A percentile compares a stretch with the other conserved stretches of the same genome.
Evolutionary conservation across 1,140 invertebrate genomes (phyloP).

Genomic region (Megalonaias nervosa): DNA sequence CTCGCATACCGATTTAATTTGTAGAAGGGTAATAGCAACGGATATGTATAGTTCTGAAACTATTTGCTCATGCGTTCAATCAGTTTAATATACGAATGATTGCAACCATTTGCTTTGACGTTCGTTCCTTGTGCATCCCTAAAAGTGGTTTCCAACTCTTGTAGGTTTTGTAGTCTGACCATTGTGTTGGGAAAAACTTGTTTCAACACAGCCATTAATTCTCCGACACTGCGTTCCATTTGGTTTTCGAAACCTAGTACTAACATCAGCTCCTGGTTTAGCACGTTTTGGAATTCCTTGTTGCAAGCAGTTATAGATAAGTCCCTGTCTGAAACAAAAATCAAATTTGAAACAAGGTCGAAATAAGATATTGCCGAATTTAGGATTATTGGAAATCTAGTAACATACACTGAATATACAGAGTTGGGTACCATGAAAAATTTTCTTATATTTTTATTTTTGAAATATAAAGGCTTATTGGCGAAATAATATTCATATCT

Average conservation of each 20-base stretch:
- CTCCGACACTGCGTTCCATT: conserved; percentile 43
- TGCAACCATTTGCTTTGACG: conserved; percentile 15
- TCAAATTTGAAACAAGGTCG: no score
- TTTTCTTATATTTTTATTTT: no score
- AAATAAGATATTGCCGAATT: no score
- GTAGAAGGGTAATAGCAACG: conserved; percentile 35
- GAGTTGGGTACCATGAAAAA: no score
- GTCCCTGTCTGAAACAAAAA: conserved; percentile 41
- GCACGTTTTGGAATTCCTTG: conserved; percentile 28
- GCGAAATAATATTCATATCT: no score
- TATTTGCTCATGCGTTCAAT: conserved; percentile 27
- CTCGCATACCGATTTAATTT: conserved; percentile 39
- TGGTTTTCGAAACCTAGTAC: conserved; percentile 43
- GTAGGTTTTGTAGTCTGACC: conserved; percentile 23
- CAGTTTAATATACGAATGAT: conserved; percentile 29
- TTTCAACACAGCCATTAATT: conserved; percentile 47
- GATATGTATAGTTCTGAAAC: conserved; percentile 29
- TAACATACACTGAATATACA: no score
- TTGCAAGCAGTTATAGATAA: conserved; percentile 32
- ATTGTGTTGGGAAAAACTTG: conserved; percentile 36
- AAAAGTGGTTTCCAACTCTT: conserved; percentile 39
- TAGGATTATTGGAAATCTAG: no score
- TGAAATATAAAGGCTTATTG: no score
- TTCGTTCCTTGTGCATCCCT: conserved; percentile 18
- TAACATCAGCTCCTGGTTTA: conserved; percentile 17